Conservation (phyloP, 1,140 invertebrate genomes). For the Trachymyrmex septentrionalis region DNA sequence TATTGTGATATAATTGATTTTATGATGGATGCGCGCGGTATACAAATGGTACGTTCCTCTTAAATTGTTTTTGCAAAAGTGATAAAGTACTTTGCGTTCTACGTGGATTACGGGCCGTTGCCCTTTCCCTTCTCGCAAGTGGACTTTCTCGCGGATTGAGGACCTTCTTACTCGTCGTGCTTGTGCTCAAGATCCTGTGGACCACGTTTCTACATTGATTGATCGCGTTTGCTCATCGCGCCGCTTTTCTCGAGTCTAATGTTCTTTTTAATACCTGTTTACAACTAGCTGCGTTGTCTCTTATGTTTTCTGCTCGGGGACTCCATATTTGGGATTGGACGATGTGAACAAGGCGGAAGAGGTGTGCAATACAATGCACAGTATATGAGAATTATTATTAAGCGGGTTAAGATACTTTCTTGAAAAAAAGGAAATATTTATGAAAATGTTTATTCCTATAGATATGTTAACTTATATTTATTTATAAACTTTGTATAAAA, state of each 20-base stretch:
- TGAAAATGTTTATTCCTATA: neutral
- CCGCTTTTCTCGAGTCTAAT: constrained; percentile 51
- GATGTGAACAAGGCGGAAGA: constrained; percentile 10
- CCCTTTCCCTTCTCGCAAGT: constrained; percentile 32
- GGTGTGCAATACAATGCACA: neutral
- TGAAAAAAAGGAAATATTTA: neutral
- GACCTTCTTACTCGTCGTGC: constrained; percentile 48
- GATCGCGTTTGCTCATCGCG: constrained; percentile 57
- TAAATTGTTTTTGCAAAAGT: constrained; percentile 14
- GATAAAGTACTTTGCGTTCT: neutral
- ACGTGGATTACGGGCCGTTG: constrained; percentile 32
- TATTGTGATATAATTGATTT: constrained; percentile 9
- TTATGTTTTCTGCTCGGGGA: constrained; percentile 20
- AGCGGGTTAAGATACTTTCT: neutral
- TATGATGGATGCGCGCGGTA: too few relatives aligned
- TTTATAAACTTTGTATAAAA: too few relatives aligned
- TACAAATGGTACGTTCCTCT: neutral
- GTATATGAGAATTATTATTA: neutral
- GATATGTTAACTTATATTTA: too few relatives aligned
- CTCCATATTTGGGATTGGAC: constrained; percentile 32
- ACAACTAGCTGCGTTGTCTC: constrained; percentile 22
- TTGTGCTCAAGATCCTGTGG: constrained; percentile 30
- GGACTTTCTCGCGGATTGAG: constrained; percentile 13
- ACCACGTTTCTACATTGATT: constrained; percentile 52
- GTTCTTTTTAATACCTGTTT: constrained; percentile 62